Base-by-base conservation (phyloP, 2,888 invertebrate species). In the Cataglyphis altisquamis region DNA sequence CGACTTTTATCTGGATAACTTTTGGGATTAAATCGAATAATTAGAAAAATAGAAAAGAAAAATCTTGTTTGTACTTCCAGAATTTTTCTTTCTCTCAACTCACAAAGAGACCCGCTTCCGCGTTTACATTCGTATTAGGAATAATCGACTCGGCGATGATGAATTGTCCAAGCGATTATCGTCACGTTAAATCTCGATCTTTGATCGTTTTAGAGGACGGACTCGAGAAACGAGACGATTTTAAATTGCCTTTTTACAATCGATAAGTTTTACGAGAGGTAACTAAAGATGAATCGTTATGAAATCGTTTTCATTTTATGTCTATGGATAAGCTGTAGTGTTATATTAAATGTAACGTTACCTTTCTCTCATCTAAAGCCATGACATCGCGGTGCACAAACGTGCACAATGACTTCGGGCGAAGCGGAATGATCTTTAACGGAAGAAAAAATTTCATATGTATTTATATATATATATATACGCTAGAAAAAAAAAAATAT, bases 1-100 rank as follows among this genome's bases (percentile, higher is more conserved):
- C 85, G 84, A 84, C 87, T 90, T 90, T 86, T 87, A 90, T 57
- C 83, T 83, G 80, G 66, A 81, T 89, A 90, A 88, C 87, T 84
- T 77, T 77, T 88, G 86, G 84, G 70, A 86, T 90, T 90, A 84
- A 83, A 84, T 60, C 82, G 73, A 72, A 66, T 83, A 60, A 80
- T 80, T 57, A 67, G 45, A 45, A 60, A 60, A 60, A 15, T 10
- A 39, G 57, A 55, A 64, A 60, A 78, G 72, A 67, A 68, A 68
- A 68, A 48, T 67, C 21, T 67, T 67, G 77, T 85, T 77, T 84
- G 78, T 78, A 78, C 67, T 84, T 82, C 25, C 82, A 82, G 77
- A 84, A 60, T 62, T 63, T 57, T 60, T 68, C 39, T 36, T 52
- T 78, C 62, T 36, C 45, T 82, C 63, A 85, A 81, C 84, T 88